Conservation (phyloP, 1,140 invertebrate species). For the Caenorhabditis latens region DNA sequence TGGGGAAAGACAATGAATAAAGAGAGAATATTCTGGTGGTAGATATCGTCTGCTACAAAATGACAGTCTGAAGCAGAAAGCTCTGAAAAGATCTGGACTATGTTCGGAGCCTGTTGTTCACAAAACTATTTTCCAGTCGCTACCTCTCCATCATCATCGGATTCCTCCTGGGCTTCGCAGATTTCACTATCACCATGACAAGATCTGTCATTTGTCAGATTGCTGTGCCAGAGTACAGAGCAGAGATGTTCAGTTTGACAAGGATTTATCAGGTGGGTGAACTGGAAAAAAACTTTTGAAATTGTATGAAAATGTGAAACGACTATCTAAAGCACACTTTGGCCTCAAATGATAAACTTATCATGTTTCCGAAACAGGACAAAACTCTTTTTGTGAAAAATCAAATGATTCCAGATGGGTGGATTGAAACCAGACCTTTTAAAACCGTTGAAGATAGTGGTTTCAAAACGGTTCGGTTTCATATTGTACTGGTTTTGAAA, state of each 20-base stretch:
- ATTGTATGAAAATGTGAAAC: neutral
- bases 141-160: slow-evolving; percentile 31
- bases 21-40: neutral
- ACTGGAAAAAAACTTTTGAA: neutral
- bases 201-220: slow-evolving; percentile 60
- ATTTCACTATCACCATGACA: slow-evolving; percentile 61
- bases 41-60: neutral
- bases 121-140: slow-evolving; percentile 28
- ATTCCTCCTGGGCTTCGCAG: slow-evolving; percentile 57
- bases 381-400: no score
- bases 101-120: no score
- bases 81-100: neutral
- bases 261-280: slow-evolving; percentile 58
- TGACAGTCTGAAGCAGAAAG: neutral
- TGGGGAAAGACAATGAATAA: no score
- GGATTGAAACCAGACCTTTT: no score
- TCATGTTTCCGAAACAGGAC: no score
- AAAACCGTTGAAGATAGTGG: no score
- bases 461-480: no score
- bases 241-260: slow-evolving; percentile 58
- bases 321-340: no score
- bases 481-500: no score
- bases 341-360: no score
- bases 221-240: slow-evolving; percentile 56
- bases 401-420: no score